Base-by-base conservation (phyloP, 2,888 invertebrate species). In the Glaucopsyche alexis region DNA sequence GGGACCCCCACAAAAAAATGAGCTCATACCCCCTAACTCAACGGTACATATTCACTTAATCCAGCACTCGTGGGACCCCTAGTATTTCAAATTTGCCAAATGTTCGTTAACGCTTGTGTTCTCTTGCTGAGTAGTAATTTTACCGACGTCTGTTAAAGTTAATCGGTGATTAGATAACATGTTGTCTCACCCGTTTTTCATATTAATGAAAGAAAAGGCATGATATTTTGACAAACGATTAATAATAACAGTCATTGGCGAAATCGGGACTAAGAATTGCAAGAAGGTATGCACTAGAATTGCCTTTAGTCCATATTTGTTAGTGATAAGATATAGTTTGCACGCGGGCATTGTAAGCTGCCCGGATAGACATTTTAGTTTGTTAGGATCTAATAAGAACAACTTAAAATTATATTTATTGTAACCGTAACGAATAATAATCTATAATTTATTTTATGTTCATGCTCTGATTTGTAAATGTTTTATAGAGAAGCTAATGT, bases 1-100 rank as follows among this genome's bases (percentile, higher is more conserved):
- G 97, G 97, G 78, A 96, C 96, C 76, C 96, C 96, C 70, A 96
- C 95, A 81, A 96, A 96, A 90, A 96, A 96, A 94, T 96, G 87
- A 90, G 91, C 50, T 42, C 47, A 29, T 45, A 45, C 65, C 38
- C 38, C 49, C 45, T 65, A 50, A 65, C 49, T 55, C 52, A 52
- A 66, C 72, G 66, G 72, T 72, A 72, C 72, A 72, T 72, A 66
- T 72, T 72, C 66, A 72, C 72, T 42, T 67, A 72, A 66, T 72
- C 42, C 52, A 66, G 72, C 72, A 66, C 50, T 11, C 69, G 69
- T 45, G 69, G 69, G 69, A 49, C 64, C 64, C 64, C 13, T 38
- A 29, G 16, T 67, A 67, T 16, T 49, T 69, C 69, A 49, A 29
- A 69, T 47, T 69, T 69, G 69, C 69, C 69, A 69, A 69, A 69